phyloP scores from a whole-genome alignment of 1,140 invertebrate genomes.

The Conus ventricosus region DNA sequence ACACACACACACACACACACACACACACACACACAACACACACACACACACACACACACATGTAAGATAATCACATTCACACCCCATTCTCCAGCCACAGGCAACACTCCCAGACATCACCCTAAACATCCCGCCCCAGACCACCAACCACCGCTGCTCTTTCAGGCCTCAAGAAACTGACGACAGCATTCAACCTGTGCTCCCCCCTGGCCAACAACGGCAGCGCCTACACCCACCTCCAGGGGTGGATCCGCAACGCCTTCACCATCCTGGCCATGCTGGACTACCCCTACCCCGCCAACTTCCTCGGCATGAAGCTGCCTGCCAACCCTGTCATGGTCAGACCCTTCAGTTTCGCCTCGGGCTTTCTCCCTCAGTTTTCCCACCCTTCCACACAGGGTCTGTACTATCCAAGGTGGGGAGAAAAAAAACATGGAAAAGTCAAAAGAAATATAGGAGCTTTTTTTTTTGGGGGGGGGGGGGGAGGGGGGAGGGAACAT shows the following conservation, averaged over 20 bases:
- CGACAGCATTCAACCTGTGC: constrained; percentile 63
- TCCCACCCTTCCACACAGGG: neutral
- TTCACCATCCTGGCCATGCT: constrained; percentile 91
- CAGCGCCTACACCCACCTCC: constrained; percentile 63
- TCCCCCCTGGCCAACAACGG: constrained; percentile 50
- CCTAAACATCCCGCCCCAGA: no score
- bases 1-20: no score
- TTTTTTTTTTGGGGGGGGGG: no score
- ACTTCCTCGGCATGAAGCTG: constrained; percentile 81
- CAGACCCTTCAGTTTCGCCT: constrained; percentile 37
- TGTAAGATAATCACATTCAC: no score
- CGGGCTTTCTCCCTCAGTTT: neutral
- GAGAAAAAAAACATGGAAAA: no score
- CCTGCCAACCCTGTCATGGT: constrained; percentile 89
- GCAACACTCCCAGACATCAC: no score
- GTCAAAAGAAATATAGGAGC: neutral
- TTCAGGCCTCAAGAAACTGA: constrained; percentile 55
- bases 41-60: no score
- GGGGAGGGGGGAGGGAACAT: no score
- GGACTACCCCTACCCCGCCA: constrained; percentile 91
- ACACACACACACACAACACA: no score
- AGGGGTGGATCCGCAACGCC: constrained; percentile 77
- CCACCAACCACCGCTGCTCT: neutral
- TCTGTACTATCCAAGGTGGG: no score
- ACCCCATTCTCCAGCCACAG: no score